Conservation (phyloP, 2,888 invertebrate genomes). For the Anticlea derivata region DNA sequence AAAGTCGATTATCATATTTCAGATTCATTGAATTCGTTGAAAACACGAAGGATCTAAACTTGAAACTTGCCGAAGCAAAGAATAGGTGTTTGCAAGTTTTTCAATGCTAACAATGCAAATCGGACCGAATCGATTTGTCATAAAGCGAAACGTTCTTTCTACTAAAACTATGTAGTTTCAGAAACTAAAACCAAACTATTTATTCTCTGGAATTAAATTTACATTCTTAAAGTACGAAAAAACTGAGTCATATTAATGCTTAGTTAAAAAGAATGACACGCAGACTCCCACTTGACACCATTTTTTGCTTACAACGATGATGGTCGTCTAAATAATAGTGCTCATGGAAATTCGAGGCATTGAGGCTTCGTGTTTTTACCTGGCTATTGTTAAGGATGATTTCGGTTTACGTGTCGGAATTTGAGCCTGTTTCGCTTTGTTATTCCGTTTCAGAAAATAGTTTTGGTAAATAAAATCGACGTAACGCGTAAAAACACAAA, state of each 20-base stretch:
- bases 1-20: no score
- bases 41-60: background rate
- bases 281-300: conserved; percentile 32
- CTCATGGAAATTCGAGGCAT: conserved; percentile 33
- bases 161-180: no score
- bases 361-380: conserved; percentile 32
- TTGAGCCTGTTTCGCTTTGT: conserved; percentile 17
- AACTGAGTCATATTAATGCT: conserved; percentile 18
- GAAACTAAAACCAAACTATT: no score
- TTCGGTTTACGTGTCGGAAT: conserved; percentile 32
- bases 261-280: no score
- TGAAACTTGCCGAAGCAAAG: background rate
- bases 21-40: background rate
- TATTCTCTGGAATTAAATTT: conserved; percentile 6
- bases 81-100: background rate
- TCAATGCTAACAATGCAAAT: conserved; percentile 6
- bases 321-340: conserved; percentile 34
- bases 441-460: conserved; percentile 3
- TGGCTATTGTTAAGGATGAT: conserved; percentile 30
- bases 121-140: conserved; percentile 11
- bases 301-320: conserved; percentile 34
- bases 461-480: background rate
- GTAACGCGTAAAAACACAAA: background rate
- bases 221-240: conserved; percentile 12
- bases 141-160: conserved; percentile 7